Conservation (phyloP, 2,797 vertebrate species). For the Alca torda region DNA sequence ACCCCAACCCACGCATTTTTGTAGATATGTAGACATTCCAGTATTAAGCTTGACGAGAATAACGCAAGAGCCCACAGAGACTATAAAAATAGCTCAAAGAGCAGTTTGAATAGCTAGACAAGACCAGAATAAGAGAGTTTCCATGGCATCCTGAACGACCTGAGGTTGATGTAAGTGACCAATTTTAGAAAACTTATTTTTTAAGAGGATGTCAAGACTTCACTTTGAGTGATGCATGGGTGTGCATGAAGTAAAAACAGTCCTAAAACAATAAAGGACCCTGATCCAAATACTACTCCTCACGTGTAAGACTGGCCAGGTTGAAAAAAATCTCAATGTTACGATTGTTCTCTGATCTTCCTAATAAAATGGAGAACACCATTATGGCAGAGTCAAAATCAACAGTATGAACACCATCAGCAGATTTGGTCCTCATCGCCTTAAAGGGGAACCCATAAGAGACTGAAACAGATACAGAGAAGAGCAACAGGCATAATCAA, state of each 20-base stretch:
- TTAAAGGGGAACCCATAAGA: neutral
- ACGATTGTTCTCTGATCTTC: neutral
- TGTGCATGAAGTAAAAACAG: neutral
- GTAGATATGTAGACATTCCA: neutral
- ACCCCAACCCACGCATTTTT: neutral
- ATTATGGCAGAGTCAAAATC: neutral
- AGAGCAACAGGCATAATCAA: neutral
- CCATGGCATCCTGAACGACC: neutral
- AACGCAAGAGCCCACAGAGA: neutral
- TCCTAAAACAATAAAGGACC: neutral
- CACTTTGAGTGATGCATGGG: neutral
- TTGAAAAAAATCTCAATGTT: neutral
- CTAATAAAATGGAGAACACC: neutral
- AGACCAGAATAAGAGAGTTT: neutral
- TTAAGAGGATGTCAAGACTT: neutral
- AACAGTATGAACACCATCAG: neutral
- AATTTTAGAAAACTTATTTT: neutral
- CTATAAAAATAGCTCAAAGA: neutral
- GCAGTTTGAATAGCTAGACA: neutral
- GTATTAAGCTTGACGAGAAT: neutral
- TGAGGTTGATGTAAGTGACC: neutral
- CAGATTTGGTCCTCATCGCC: neutral
- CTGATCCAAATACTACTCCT: neutral
- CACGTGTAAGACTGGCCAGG: fast-evolving
- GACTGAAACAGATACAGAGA: neutral